Evolutionary conservation across 2,113 vertebrate genomes (phyloP).

Genomic region (Sebastes schlegelii): DNA sequence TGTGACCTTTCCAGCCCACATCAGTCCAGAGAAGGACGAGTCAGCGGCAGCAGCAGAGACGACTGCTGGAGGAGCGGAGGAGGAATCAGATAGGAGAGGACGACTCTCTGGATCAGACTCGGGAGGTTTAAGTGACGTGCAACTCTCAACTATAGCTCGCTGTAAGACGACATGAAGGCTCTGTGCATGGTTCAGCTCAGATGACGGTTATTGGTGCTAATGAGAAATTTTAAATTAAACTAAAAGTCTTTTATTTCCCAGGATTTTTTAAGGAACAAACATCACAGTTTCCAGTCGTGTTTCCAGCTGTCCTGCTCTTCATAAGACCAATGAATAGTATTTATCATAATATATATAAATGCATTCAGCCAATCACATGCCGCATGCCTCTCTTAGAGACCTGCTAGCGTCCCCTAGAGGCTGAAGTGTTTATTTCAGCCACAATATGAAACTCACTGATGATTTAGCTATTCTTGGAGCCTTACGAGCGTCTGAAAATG

Average conservation of each 20-base stretch:
- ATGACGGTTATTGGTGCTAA: too few relatives aligned
- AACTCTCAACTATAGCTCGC: not conserved
- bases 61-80: not conserved
- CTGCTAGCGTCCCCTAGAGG: not conserved
- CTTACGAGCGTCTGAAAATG: too few relatives aligned
- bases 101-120: not conserved
- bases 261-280: not conserved
- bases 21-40: slow-evolving; percentile 22
- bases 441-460: not conserved
- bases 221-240: too few relatives aligned
- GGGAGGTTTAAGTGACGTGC: not conserved
- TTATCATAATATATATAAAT: not conserved
- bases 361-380: not conserved
- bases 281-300: not conserved
- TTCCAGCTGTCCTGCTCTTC: too few relatives aligned
- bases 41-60: not conserved
- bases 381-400: not conserved
- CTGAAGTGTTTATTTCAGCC: not conserved
- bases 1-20: slow-evolving; percentile 34
- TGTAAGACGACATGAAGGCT: too few relatives aligned
- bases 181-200: too few relatives aligned
- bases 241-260: too few relatives aligned
- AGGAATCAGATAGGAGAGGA: not conserved
- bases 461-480: too few relatives aligned
- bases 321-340: not conserved